Evolutionary conservation across 2,113 vertebrate genomes (phyloP).

Genomic region (Solenodon paradoxus): DNA sequence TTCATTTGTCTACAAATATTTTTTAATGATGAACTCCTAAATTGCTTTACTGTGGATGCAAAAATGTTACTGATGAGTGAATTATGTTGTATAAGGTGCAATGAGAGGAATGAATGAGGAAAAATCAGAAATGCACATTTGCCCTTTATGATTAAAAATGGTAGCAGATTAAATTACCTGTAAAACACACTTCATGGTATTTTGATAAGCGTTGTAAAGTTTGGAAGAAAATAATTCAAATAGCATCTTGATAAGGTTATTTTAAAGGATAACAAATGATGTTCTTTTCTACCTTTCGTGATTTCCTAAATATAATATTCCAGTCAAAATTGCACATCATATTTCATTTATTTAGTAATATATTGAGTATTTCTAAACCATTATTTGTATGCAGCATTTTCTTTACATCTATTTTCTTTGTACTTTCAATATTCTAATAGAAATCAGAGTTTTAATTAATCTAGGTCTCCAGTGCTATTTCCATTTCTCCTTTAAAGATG

Average conservation of each 20-base stretch:
- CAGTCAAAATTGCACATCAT: neutral
- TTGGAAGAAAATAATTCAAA: constrained; percentile 28
- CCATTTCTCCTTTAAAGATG: neutral
- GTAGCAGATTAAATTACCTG: neutral
- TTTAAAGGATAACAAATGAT: neutral
- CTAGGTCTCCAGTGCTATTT: neutral
- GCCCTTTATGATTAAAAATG: neutral
- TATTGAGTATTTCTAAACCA: neutral
- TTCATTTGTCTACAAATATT: neutral
- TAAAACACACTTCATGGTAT: neutral
- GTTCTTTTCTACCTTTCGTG: neutral
- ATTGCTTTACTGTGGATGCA: neutral
- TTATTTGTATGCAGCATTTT: neutral
- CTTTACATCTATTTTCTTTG: neutral
- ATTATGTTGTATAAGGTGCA: neutral
- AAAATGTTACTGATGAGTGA: neutral
- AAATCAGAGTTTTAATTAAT: neutral
- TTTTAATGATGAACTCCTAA: neutral
- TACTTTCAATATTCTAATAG: neutral
- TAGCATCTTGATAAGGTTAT: neutral
- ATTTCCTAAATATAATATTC: neutral
- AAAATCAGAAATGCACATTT: neutral
- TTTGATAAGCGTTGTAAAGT: neutral
- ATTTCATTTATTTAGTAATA: neutral
- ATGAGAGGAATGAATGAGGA: neutral